These are phyloP conservation scores for Tenthredo livida DNA, from an alignment of 2,888 invertebrate species.

Conservation along the genomic window DNA sequence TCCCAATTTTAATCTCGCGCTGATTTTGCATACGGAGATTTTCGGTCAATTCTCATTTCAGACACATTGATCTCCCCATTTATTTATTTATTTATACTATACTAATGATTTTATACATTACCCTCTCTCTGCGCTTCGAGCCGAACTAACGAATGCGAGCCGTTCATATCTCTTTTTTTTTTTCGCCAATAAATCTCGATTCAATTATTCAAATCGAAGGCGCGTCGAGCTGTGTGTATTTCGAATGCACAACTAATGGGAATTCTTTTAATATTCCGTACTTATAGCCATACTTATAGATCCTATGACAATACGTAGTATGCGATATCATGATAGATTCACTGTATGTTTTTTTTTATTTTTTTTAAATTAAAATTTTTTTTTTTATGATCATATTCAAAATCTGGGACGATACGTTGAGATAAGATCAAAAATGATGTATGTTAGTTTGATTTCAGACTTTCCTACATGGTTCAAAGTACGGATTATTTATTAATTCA, in stretches of 20 bases:
- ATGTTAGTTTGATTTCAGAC: background rate
- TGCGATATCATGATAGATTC: background rate
- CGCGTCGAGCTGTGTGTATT: background rate
- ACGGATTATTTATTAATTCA: background rate
- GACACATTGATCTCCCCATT: background rate
- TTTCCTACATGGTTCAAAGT: constrained; percentile 10
- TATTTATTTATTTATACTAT: too few relatives aligned
- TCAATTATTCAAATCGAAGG: constrained; percentile 24
- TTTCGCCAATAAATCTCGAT: too few relatives aligned
- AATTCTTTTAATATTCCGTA: background rate
- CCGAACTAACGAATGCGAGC: background rate
- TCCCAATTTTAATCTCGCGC: background rate
- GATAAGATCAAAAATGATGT: background rate
- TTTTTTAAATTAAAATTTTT: too few relatives aligned
- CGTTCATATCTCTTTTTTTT: background rate
- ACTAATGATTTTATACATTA: background rate
- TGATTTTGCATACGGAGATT: background rate
- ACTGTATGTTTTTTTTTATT: background rate
- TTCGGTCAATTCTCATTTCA: background rate
- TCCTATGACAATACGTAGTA: background rate
- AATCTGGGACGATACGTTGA: background rate
- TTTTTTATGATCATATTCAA: background rate
- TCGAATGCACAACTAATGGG: background rate
- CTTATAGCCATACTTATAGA: background rate
- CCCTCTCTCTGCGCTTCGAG: background rate